Evolutionary conservation across 2,797 vertebrate genomes (phyloP).

Genomic region (Ataeniobius toweri): DNA sequence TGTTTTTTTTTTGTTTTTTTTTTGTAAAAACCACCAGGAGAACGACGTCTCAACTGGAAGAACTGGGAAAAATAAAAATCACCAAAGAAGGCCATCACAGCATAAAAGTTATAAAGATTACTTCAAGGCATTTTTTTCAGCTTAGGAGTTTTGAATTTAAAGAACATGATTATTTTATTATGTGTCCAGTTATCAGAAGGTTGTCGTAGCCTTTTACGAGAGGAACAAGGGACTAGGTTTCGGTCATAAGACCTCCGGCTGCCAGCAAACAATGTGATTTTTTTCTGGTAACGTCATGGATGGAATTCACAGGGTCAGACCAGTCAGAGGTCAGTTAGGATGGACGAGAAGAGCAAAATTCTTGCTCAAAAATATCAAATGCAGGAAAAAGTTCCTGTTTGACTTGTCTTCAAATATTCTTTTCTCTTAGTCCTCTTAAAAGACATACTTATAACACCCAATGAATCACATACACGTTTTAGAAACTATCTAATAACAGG

Average conservation of each 20-base stretch:
- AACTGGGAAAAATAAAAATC: no score
- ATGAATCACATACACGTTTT: no score
- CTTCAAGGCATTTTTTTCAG: background rate
- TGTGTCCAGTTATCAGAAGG: background rate
- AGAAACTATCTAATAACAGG: background rate
- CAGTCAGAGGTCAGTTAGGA: background rate
- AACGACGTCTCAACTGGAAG: no score
- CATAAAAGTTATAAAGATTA: background rate
- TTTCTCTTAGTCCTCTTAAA: slow-evolving; percentile 17
- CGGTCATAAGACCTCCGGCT: background rate
- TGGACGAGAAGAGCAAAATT: background rate
- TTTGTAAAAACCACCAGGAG: no score
- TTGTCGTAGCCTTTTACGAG: background rate
- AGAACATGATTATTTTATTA: background rate
- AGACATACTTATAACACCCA: background rate
- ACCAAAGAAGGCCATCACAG: no score
- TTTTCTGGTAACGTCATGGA: background rate
- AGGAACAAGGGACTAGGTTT: background rate
- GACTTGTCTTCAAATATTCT: background rate
- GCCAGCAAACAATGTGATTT: slow-evolving; percentile 5
- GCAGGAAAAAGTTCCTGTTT: background rate
- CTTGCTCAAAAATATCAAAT: background rate
- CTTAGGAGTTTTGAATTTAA: background rate
- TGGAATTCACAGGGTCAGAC: background rate
- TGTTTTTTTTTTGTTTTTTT: background rate